Evolutionary conservation across 35 echinoderm and acorn worm species (phyloP).

Genomic region (Hemicentrotus pulcherrimus): DNA sequence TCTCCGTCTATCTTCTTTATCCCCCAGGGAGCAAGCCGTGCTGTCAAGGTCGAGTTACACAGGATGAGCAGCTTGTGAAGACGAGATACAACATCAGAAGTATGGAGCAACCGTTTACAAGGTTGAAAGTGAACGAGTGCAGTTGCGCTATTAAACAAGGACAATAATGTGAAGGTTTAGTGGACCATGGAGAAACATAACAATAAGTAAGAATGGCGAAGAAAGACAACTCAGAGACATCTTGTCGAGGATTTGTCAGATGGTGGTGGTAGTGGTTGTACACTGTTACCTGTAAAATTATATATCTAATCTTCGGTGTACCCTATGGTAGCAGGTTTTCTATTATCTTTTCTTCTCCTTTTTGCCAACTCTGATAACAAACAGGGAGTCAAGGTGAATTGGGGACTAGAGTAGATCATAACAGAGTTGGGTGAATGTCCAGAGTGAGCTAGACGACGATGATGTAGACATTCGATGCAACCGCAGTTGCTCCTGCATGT

Average conservation of each 20-base stretch:
- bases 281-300: conserved; percentile 13
- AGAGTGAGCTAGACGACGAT: background rate
- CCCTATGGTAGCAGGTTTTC: background rate
- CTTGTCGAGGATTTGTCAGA: background rate
- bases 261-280: background rate
- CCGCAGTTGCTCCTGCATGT: background rate
- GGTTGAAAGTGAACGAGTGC: background rate
- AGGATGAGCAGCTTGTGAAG: background rate
- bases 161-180: conserved; percentile 4
- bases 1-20: background rate
- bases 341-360: background rate
- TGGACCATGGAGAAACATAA: background rate
- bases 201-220: background rate
- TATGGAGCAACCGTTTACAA: background rate
- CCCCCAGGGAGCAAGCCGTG: background rate
- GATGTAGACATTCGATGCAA: background rate
- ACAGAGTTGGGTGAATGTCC: background rate
- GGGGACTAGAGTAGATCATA: background rate
- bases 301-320: background rate
- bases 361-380: background rate
- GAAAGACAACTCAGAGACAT: background rate
- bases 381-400: background rate
- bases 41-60: background rate
- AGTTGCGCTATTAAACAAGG: background rate
- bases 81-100: background rate